Evolutionary conservation across 2,888 invertebrate species (phyloP).

Genomic region (Sclerodermus sp.): DNA sequence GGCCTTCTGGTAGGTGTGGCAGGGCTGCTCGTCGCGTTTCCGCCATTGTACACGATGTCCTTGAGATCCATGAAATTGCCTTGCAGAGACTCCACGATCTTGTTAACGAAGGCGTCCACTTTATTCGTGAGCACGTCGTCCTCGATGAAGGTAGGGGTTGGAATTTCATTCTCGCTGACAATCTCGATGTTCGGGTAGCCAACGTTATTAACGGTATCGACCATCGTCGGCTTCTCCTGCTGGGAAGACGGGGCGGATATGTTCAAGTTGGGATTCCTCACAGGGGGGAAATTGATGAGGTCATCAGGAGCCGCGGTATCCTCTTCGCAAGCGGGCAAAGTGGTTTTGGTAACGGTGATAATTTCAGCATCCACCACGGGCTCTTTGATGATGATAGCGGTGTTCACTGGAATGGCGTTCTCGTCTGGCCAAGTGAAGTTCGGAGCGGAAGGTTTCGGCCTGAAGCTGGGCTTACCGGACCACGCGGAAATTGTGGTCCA

Average conservation of each 20-base stretch:
- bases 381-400: conserved; percentile 30
- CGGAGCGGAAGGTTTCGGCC: conserved; percentile 37
- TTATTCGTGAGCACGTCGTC: too few species aligned
- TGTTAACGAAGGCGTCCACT: conserved; percentile 79
- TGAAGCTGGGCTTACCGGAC: conserved; percentile 45
- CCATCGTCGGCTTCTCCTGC: conserved; percentile 52
- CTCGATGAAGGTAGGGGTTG: conserved; percentile 76
- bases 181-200: conserved; percentile 45
- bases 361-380: conserved; percentile 6
- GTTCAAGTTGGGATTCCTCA: conserved; percentile 80
- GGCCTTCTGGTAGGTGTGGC: too few species aligned
- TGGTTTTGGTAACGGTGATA: conserved; percentile 13
- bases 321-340: conserved; percentile 57
- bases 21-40: conserved; percentile 48
- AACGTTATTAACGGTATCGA: conserved; percentile 59
- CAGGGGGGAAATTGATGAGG: conserved; percentile 80
- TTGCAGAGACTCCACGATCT: conserved; percentile 81
- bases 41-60: conserved; percentile 70
- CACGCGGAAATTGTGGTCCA: conserved; percentile 49
- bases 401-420: conserved; percentile 14
- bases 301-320: conserved; percentile 70
- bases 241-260: conserved; percentile 64
- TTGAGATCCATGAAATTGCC: conserved; percentile 76
- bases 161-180: conserved; percentile 68
- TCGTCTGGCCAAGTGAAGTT: conserved; percentile 23